Percentiles rank a stretch among this genome's conserved stretches.
phyloP scores from a whole-genome alignment of 2,113 vertebrate genomes.

The Coregonus clupeaformis region DNA sequence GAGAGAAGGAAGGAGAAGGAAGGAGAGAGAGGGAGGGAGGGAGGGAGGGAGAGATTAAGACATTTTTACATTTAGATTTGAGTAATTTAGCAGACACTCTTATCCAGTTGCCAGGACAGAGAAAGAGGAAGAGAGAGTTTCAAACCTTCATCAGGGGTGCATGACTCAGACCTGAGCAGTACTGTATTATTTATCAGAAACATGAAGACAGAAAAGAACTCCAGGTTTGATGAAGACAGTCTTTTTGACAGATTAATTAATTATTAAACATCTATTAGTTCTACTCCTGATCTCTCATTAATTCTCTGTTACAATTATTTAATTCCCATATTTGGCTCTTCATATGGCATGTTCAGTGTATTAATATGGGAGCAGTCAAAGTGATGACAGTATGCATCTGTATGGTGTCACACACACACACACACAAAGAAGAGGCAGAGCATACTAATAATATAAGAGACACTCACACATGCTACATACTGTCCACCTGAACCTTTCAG shows the following conservation, averaged over 20 bases:
- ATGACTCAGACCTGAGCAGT: not conserved
- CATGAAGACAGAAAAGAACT: slow-evolving; percentile 33
- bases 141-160: not conserved
- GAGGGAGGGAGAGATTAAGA: not conserved
- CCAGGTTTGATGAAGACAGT: slow-evolving; percentile 41
- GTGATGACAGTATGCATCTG: not conserved
- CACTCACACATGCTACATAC: too few species aligned
- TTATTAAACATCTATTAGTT: slow-evolving; percentile 64
- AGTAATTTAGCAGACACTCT: too few species aligned
- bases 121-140: not conserved
- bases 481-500: too few species aligned
- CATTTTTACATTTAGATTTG: slow-evolving; percentile 1
- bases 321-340: slow-evolving; percentile 52
- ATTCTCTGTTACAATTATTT: slow-evolving; percentile 51
- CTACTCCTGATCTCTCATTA: slow-evolving; percentile 50
- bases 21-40: too few species aligned
- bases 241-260: slow-evolving; percentile 49
- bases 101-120: too few species aligned
- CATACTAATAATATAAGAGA: not conserved
- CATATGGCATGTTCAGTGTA: too few species aligned
- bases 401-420: slow-evolving; percentile 65
- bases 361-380: not conserved
- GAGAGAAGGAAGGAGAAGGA: too few species aligned
- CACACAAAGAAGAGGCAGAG: slow-evolving; percentile 24
- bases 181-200: slow-evolving; percentile 56